Base-by-base conservation (phyloP, 2,888 invertebrate genomes). In the Diadromus collaris region DNA sequence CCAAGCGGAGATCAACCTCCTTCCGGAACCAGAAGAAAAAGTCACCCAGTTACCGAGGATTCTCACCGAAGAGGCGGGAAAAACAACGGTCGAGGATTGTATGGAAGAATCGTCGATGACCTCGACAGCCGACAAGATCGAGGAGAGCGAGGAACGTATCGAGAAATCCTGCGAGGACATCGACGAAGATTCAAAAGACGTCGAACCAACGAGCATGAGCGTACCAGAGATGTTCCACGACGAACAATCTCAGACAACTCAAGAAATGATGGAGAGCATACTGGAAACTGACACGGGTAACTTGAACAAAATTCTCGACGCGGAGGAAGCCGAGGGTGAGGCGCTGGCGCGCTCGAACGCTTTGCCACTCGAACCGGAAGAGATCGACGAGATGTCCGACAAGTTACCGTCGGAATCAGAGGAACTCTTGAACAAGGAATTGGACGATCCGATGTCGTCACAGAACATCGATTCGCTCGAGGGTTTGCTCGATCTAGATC, bases 381-480 rank as follows among this genome's bases (percentile, higher is more conserved):
- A 77, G 60, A 72, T 81, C 10, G 79, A 77, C 34, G 72, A 72
- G 10, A 46, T 75, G 1, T 61, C 64, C 6, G 64, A 85, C 34
- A 83, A 85, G 64, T 44, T 87, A 7, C 76, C 84, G 21, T 79
- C 72, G 3, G 79, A 76, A 64, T 79, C 85, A 0, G 82, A 81
- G 32, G 85, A 84, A 24, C 68, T 82, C 19, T 58, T 83, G 21
- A 76, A 78, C 61, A 83, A 85, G 60, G 83, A 82, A 3, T 63
- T 85, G 21, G 82, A 84, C 32, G 83, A 83, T 56, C 58, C 85
- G 1, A 84, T 82, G 19, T 58, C 80, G 9, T 60, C 76, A 16
- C 84, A 84, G 63, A 85, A 82, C 56, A 82, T 83, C 41, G 85
- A 86, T 65, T 83, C 85, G 10, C 64, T 86, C 58, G 85, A 87